Evolutionary conservation across 2,797 vertebrate genomes (phyloP), one percentile per base, ranked within the genome.

Genomic region (Lycodopsis pacificus): DNA sequence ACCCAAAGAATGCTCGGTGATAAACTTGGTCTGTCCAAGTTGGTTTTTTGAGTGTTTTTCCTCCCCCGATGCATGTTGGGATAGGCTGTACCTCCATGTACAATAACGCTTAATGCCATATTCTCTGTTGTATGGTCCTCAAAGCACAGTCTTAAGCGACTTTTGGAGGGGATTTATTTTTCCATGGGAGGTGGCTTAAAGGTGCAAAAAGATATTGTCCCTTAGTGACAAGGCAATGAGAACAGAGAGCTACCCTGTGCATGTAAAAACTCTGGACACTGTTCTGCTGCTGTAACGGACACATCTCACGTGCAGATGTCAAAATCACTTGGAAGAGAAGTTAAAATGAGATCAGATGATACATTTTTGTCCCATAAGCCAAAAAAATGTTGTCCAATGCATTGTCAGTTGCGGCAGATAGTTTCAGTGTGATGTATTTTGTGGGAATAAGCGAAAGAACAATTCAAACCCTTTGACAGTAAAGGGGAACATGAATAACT

Each of bases 171-270:
- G 25, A 54, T 54, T 62, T 27, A 44, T 34, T 20, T 22, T 44
- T 32, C 15, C 15, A 8, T 2, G 6, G 25, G 22, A 64, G 6
- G 20, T 12, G 44, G 42, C 38, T 51, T n/a, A 36, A 36, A 40
- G 13, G 59, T 22, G 32, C 14, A 25, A 3, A 67, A 25, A 56
- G 14, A 53, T 22, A 22, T n/a, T 1, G 49, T 20, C 65, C 36
- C 19, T 78, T 4, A 0, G 58, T 71, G 73, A 77, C 22, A 67
- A 62, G 30, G 20, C 11, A 6, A 44, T 17, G 36, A 77, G 56
- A 72, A 68, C 34, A 71, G 38, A 80, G 63, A 74, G 48, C 49
- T 53, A 49, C 40, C 51, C 15, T 80, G 34, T 54, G 25, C n/a
- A 67, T 77, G 48, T 59, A 22, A 38, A 68, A 80, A 59, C 27